A percentile compares a stretch with the other conserved stretches of the same genome.
These are phyloP conservation scores for Caenorhabditis macrosperma DNA, from an alignment of 2,888 invertebrate species.

Conservation along the genomic window DNA sequence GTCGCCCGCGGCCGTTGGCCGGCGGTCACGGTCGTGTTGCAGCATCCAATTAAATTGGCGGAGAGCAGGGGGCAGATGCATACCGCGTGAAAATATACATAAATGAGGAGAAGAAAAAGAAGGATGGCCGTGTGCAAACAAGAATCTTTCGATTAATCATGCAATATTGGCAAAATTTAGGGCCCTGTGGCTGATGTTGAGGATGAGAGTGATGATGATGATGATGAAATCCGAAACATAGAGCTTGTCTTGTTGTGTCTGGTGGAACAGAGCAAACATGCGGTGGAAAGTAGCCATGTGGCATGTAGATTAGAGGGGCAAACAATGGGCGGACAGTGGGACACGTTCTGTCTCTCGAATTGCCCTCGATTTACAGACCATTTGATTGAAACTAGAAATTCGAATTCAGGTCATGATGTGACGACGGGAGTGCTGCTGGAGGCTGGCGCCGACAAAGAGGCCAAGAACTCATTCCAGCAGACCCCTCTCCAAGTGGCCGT, in stretches of 20 bases:
- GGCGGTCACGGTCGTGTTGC: slow-evolving; percentile 19
- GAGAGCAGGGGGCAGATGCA: slow-evolving; percentile 12
- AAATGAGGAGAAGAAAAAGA: slow-evolving; percentile 27
- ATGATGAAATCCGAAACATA: slow-evolving; percentile 8
- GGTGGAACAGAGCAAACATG: background rate
- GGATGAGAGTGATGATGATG: background rate
- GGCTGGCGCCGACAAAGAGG: slow-evolving; percentile 81
- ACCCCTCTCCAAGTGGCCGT: slow-evolving; percentile 82
- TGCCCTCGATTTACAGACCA: too few relatives aligned
- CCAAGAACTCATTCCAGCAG: slow-evolving; percentile 82
- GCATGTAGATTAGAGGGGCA: background rate
- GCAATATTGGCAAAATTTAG: slow-evolving; percentile 50
- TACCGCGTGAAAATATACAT: slow-evolving; percentile 32
- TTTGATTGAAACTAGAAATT: too few relatives aligned
- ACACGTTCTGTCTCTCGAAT: too few relatives aligned
- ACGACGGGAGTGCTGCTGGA: slow-evolving; percentile 80
- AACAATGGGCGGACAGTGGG: background rate
- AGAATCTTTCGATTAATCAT: slow-evolving; percentile 52
- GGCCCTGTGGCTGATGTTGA: too few relatives aligned
- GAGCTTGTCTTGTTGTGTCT: background rate
- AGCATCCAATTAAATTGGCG: slow-evolving; percentile 51
- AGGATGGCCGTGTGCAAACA: slow-evolving; percentile 35
- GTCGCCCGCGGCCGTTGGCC: background rate
- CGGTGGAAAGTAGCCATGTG: background rate
- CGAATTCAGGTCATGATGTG: slow-evolving; percentile 80